These are phyloP conservation scores for Bambusicola thoracicus DNA, from an alignment of 2,113 vertebrate genomes.

Conservation along the genomic window DNA sequence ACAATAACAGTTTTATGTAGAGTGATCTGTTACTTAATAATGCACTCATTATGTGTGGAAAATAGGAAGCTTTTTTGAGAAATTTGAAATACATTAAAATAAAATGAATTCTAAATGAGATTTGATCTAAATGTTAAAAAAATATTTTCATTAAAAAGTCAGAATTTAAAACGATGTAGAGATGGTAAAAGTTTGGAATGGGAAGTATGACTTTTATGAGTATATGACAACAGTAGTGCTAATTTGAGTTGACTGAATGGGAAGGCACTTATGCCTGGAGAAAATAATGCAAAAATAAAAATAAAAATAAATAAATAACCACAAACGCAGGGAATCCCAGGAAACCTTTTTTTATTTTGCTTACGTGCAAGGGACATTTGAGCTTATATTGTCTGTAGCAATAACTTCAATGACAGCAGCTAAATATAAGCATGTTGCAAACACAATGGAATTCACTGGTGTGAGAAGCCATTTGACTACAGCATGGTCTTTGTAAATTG, in stretches of 20 bases:
- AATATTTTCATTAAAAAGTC: not conserved
- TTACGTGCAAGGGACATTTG: not conserved
- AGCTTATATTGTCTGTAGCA: not conserved
- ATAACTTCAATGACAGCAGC: constrained; percentile 11
- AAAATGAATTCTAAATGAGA: not conserved
- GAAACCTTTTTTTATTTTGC: not conserved
- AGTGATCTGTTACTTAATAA: constrained; percentile 15
- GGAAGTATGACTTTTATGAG: not conserved
- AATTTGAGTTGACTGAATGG: not conserved
- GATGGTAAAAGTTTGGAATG: not conserved
- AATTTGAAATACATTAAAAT: constrained; percentile 26
- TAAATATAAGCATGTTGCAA: constrained; percentile 26
- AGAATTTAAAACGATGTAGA: not conserved
- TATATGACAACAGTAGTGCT: accelerated
- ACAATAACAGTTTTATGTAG: constrained; percentile 4
- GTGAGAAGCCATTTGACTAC: not conserved
- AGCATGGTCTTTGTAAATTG: not conserved
- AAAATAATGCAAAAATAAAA: not conserved
- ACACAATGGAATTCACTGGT: not conserved
- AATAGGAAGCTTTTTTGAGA: constrained; percentile 26
- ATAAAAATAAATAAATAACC: too few relatives aligned
- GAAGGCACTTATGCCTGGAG: not conserved
- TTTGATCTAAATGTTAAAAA: not conserved
- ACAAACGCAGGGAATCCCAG: not conserved
- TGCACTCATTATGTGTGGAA: not conserved